phyloP scores from a whole-genome alignment of 2,797 vertebrate species.

The Dryobates pubescens region DNA sequence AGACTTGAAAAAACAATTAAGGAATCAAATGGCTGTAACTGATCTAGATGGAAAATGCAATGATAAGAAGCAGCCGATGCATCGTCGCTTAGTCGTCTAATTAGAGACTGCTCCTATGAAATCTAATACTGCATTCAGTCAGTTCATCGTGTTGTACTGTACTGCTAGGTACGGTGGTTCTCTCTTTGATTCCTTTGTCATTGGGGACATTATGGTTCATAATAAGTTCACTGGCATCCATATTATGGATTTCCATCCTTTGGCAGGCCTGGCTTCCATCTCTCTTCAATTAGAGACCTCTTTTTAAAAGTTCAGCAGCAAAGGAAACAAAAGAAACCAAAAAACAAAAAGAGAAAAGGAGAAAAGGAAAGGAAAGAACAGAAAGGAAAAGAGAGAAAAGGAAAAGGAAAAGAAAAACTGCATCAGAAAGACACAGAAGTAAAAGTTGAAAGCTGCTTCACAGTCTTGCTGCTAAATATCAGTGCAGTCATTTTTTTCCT shows the following conservation, averaged over 20 bases:
- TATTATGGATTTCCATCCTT: slow-evolving; percentile 94
- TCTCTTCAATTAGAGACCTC: slow-evolving; percentile 86
- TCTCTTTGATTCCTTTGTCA: slow-evolving; percentile 84
- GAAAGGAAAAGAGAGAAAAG: slow-evolving; percentile 68
- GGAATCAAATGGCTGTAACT: slow-evolving; percentile 85
- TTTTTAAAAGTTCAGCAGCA: slow-evolving; percentile 84
- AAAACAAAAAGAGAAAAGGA: slow-evolving; percentile 2
- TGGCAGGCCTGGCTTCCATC: slow-evolving; percentile 94
- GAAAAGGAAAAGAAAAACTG: slow-evolving; percentile 78
- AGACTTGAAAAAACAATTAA: slow-evolving; percentile 89
- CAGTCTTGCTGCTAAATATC: slow-evolving; percentile 88
- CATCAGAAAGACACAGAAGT: slow-evolving; percentile 79
- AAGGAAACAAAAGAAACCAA: neutral
- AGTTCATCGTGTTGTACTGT: slow-evolving; percentile 74
- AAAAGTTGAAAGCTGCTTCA: slow-evolving; percentile 87
- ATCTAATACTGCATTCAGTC: slow-evolving; percentile 85
- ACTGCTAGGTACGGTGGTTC: slow-evolving; percentile 78
- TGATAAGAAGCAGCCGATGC: slow-evolving; percentile 83
- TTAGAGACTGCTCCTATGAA: slow-evolving; percentile 83
- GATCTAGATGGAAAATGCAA: slow-evolving; percentile 86
- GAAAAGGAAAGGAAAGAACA: slow-evolving; percentile 72
- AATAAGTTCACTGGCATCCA: slow-evolving; percentile 92
- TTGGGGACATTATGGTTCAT: slow-evolving; percentile 79
- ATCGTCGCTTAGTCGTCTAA: slow-evolving; percentile 79
- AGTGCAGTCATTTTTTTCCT: slow-evolving; percentile 85